Base-by-base conservation (phyloP, 2,113 vertebrate species). In the Xenus cinereus region DNA sequence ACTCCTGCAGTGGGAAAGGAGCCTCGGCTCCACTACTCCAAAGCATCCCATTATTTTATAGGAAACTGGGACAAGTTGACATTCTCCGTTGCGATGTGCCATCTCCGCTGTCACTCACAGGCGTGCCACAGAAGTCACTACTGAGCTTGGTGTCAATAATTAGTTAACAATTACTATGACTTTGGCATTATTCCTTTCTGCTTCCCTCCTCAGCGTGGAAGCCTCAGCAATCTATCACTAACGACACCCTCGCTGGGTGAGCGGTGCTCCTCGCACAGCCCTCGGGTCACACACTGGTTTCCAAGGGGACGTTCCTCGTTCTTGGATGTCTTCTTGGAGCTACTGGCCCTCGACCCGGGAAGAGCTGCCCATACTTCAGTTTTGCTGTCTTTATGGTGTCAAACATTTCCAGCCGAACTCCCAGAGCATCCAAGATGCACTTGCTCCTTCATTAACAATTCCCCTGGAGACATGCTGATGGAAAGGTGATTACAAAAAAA, bases 201-300 rank as follows among this genome's bases (percentile, higher is more conserved):
- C 50, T 32, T 77, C 17, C 26, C 63, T 35, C 19, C 63, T 22
- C 39, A 13, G 8, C 2, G 0, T 14, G 27, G 19, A 30, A 48
- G 7, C 39, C 54, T 26, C 48, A 16, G n/a, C 4, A 3, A 5
- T 33, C 43, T 23, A 3, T 5, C 59, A 12, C 19, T 7, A 15
- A 4, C 27, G 3, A 5, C 7, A 3, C 5, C 28, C 64, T 9
- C 0, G 7, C 3, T 7, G 46, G 5, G 4, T 20, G 35, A 2
- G 2, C 57, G 7, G 35, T 2, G 2, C 33, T 84, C 46, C 37
- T 45, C 54, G 5, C 41, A 3, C 39, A 15, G 64, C 69, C 0
- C 39, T 41, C 0, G 1, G 39, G 27, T 5, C 32, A 12, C 11
- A 3, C 0, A 15, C 0, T 2, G 15, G 5, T 4, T 17, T 24